A percentile compares a stretch with the other conserved stretches of the same genome.
phyloP scores from a whole-genome alignment of 2,113 vertebrate species.

The Apus apus region DNA sequence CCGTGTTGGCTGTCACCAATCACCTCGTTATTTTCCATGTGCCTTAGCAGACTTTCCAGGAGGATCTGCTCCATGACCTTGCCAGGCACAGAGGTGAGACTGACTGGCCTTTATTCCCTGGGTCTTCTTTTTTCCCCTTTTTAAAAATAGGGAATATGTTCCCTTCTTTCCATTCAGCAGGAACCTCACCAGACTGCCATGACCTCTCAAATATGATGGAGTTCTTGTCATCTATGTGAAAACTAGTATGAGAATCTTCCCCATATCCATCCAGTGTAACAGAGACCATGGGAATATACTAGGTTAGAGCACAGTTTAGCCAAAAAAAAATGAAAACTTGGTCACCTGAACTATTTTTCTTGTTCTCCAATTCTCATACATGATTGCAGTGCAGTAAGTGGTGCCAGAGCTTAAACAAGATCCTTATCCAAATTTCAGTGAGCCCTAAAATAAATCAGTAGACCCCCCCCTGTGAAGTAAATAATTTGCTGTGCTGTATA shows the following conservation, averaged over 20 bases:
- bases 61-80: too few relatives aligned
- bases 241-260: background rate
- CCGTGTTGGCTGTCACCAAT: too few relatives aligned
- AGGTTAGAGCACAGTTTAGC: background rate
- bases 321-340: background rate
- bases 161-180: too few relatives aligned
- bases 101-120: too few relatives aligned
- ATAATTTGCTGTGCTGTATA: background rate
- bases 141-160: too few relatives aligned
- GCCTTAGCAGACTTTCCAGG: too few relatives aligned
- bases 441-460: background rate
- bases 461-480: background rate
- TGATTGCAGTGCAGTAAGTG: background rate
- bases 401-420: background rate
- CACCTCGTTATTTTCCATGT: too few relatives aligned
- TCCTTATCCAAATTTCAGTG: background rate
- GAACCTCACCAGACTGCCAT: too few relatives aligned
- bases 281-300: background rate
- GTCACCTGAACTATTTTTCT: background rate
- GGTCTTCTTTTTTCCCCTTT: too few relatives aligned
- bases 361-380: background rate
- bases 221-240: background rate
- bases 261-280: background rate
- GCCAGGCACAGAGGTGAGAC: too few relatives aligned
- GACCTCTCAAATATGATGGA: too few relatives aligned